Conservation (phyloP, 2,888 invertebrate genomes). For the Microchrysa polita region DNA sequence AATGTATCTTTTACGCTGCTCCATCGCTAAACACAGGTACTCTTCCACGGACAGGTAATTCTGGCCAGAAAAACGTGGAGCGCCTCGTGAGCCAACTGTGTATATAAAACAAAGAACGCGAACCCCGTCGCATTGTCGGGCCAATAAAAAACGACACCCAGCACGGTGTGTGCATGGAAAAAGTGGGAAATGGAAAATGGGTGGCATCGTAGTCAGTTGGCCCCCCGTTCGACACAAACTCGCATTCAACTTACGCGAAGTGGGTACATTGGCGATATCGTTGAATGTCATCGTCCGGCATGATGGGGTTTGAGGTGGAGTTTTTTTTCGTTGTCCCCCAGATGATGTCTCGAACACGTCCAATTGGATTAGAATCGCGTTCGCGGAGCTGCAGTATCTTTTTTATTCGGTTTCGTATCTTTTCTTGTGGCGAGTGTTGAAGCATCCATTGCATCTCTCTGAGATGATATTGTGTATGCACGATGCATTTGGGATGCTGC, state of each 20-base stretch:
- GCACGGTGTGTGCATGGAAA: constrained; percentile 2
- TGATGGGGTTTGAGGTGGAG: constrained; percentile 34
- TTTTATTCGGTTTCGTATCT: constrained; percentile 10
- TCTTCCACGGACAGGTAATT: constrained; percentile 21
- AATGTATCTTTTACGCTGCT: no score
- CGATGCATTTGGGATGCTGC: constrained; percentile 24
- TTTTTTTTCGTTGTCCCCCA: constrained; percentile 11
- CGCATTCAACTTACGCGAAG: not conserved
- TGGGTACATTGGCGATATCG: not conserved
- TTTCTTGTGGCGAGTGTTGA: not conserved
- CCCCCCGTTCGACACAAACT: constrained; percentile 20
- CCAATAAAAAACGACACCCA: constrained; percentile 42
- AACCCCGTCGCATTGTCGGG: constrained; percentile 3
- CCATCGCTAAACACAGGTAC: constrained; percentile 11
- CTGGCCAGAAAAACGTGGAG: constrained; percentile 23
- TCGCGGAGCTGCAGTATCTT: constrained; percentile 18
- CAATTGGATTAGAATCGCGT: constrained; percentile 40
- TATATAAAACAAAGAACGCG: constrained; percentile 16
- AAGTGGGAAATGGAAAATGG: constrained; percentile 30
- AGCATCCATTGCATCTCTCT: constrained; percentile 9
- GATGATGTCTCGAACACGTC: constrained; percentile 16
- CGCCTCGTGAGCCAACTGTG: constrained; percentile 9
- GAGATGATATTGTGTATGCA: not conserved
- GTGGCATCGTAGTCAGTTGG: constrained; percentile 4
- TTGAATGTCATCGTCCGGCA: not conserved